Percentiles rank a stretch among this genome's conserved stretches.
These are phyloP conservation scores for Rhombomys opimus DNA, from an alignment of 2,113 vertebrate genomes.

Conservation along the genomic window DNA sequence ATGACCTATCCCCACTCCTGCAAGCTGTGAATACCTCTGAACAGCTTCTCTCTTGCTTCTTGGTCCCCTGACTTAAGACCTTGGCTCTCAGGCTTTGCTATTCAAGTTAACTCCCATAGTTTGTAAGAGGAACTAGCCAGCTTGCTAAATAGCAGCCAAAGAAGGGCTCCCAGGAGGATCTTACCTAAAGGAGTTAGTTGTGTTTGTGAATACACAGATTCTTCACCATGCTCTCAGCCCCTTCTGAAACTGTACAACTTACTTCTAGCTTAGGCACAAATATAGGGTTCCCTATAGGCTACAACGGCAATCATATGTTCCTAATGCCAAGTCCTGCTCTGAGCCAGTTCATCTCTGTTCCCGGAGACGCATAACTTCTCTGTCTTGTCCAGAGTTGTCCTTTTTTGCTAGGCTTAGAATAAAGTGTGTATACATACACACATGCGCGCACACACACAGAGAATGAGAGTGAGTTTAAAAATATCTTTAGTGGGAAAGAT, in stretches of 20 bases:
- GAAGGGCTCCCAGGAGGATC: neutral
- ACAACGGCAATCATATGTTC: neutral
- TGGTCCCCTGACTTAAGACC: neutral
- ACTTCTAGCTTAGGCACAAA: too few relatives aligned
- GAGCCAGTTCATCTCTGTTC: neutral
- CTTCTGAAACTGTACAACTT: neutral
- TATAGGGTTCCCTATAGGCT: neutral
- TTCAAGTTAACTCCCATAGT: neutral
- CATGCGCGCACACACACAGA: neutral
- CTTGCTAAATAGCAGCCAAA: neutral
- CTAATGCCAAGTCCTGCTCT: neutral
- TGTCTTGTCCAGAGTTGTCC: neutral
- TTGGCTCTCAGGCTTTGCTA: accelerated
- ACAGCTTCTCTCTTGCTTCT: neutral
- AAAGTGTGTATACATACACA: neutral
- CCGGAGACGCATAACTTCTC: too few relatives aligned
- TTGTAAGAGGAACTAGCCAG: neutral
- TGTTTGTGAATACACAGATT: neutral
- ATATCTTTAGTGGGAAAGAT: neutral
- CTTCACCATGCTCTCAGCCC: neutral
- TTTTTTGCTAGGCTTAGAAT: neutral
- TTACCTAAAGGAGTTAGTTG: neutral
- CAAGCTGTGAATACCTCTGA: neutral
- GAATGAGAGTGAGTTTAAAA: neutral
- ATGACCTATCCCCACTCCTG: too few relatives aligned